Base-by-base conservation (phyloP, 2,888 invertebrate species). In the Dysmachus trigonus region DNA sequence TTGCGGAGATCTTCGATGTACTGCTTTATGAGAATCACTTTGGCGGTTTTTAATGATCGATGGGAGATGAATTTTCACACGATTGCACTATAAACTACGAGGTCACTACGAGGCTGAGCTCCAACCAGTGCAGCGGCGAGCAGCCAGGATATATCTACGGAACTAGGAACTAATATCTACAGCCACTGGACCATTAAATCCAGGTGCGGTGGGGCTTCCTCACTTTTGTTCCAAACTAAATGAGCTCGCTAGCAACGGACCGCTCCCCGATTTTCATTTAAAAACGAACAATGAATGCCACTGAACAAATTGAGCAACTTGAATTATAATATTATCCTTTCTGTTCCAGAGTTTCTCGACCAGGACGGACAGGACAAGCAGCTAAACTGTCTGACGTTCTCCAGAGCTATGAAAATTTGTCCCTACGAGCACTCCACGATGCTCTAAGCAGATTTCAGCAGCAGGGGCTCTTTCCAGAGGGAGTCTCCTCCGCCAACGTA, bases 1-100 rank as follows among this genome's bases (percentile, higher is more conserved):
- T 92, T 92, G 90, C 92, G 92, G 92, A 92, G 92, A 90, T 92
- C 92, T 90, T 92, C 92, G 90, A 92, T 91, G 90, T 92, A 92
- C 91, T 92, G 92, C 92, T 90, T 92, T 90, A 92, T 89, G 90
- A 91, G 90, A 92, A 92, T 92, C 92, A 92, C 92, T 91, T 92
- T 92, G 92, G 90, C 91, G 90, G 90, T 89, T 91, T 90, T 90
- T 89, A 85, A 86, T 84, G 74, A 85, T 87, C 71, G 88, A 72
- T 88, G 87, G 88, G 83, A 87, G 86, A 87, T 88, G 88, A 88
- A 88, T 87, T n/a, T n/a, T 87, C 77, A 83, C 71, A 76, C 85
- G 76, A 74, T 51, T 72, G 41, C 71, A 72, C 47, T 27, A n/a
- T n/a, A 84, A 77, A 84, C 73, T 53, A 88, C 88, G 88, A 88